Conservation (phyloP, 2,888 invertebrate species). For the Pseudococcus longispinus region DNA sequence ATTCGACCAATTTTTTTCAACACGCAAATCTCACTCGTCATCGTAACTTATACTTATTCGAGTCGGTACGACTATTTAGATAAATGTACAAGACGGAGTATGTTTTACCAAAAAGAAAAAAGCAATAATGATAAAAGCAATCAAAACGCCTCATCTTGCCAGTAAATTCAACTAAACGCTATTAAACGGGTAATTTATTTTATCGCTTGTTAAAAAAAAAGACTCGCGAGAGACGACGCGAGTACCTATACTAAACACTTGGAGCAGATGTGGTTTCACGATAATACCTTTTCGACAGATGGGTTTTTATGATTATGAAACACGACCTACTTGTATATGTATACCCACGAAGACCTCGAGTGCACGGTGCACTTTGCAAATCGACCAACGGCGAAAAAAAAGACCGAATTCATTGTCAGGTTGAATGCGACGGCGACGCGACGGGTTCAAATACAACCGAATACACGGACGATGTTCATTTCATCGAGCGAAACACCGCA, state of each 20-base stretch:
- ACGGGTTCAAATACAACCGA: neutral
- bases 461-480: neutral
- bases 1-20: no score
- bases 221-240: neutral
- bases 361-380: slow-evolving; percentile 23
- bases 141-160: slow-evolving; percentile 2
- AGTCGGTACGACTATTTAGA: no score
- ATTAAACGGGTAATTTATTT: slow-evolving; percentile 2
- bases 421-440: neutral
- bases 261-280: slow-evolving; percentile 37
- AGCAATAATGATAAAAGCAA: neutral
- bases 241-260: slow-evolving; percentile 14
- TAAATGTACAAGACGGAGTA: no score
- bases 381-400: slow-evolving; percentile 3
- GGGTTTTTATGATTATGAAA: slow-evolving; percentile 40
- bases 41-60: no score
- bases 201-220: neutral
- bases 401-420: neutral
- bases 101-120: neutral
- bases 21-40: no score
- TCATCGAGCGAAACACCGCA: neutral
- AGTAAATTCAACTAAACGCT: neutral
- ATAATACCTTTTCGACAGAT: slow-evolving; percentile 37
- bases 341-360: neutral
- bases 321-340: slow-evolving; percentile 16